These are phyloP conservation scores for honey bee (Apis mellifera) DNA, from an alignment of 1,140 invertebrate genomes.

Conservation along the genomic window Amel_HAv3.1 CM009938.2:9690501-9691000, in stretches of 20 bases:
- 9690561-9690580: neutral
- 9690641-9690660: neutral
- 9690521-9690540: neutral
- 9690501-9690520: neutral
- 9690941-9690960: too few species aligned
- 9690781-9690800: neutral
- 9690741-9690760: neutral
- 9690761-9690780: neutral
- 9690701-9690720: too few species aligned
- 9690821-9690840: neutral
- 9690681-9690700: too few species aligned
- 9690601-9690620: neutral
- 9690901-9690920: neutral
- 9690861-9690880: neutral
- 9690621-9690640: too few species aligned
- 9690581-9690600: too few species aligned
- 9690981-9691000: neutral
- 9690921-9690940: too few species aligned
- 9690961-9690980: neutral
- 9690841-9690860: neutral
- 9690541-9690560: too few species aligned
- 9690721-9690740: too few species aligned
- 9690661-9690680: too few species aligned
- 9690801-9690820: neutral
- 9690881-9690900: neutral